Conservation (phyloP, 2,113 vertebrate species). For the Gymnorhina tibicen region DNA sequence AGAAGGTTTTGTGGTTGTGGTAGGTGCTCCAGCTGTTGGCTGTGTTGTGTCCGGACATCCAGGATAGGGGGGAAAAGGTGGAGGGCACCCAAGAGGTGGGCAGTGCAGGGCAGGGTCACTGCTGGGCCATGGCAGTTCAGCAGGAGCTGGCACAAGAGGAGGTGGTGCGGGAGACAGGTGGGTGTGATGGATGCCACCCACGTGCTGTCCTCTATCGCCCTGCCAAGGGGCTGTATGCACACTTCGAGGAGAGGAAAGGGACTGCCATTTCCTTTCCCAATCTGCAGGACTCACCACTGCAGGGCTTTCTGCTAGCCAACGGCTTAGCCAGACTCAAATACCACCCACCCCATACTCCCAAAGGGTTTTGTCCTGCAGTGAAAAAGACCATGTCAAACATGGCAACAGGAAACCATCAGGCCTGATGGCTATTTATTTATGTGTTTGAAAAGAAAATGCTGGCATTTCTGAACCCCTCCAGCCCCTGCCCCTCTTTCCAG, state of each 20-base stretch:
- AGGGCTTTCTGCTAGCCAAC: not conserved
- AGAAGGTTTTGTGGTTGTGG: not conserved
- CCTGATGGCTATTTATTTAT: not conserved
- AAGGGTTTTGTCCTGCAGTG: not conserved
- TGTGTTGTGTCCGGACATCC: not conserved
- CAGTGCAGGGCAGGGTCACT: not conserved
- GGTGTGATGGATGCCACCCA: not conserved
- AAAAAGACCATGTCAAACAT: not conserved
- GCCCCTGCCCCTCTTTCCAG: not conserved
- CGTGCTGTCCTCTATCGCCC: not conserved
- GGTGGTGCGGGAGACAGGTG: fast-evolving
- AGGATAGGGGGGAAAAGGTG: not conserved
- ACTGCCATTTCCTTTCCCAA: not conserved
- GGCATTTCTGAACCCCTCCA: not conserved
- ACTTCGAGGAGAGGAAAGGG: fast-evolving
- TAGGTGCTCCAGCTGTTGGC: not conserved
- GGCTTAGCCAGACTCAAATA: not conserved
- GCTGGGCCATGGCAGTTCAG: fast-evolving
- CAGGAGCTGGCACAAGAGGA: not conserved
- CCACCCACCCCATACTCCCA: fast-evolving
- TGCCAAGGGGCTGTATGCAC: not conserved
- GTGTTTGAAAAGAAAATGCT: not conserved
- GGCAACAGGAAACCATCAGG: not conserved
- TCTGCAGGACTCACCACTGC: fast-evolving
- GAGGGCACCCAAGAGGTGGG: not conserved